Evolutionary conservation across 2,113 vertebrate species (phyloP), one percentile per base, ranked within the genome.

Genomic region (Leptobrachium ailaonicum): DNA sequence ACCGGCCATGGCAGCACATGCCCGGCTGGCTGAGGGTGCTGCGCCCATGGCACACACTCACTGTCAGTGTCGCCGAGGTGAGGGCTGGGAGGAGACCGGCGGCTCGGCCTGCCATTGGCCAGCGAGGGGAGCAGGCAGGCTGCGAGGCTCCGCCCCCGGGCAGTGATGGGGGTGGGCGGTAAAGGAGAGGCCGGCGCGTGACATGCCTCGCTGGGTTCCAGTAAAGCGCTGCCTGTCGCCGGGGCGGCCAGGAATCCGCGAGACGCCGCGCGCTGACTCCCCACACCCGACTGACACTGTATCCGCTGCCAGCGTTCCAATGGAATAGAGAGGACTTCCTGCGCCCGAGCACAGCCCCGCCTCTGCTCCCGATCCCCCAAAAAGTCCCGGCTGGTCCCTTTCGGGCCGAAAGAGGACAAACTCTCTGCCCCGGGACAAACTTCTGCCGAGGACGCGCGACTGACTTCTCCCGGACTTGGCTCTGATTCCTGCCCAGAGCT

Each of bases 201-300:
- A 81, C 75, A 76, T 32, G 41, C 64, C 8, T 41, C 66, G 64
- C 41, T 43, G 7, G 71, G 12, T 81, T 74, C 72, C 79, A 81
- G 79, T 81, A 75, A 80, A 75, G 45, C 62, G 72, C 71, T 47
- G 63, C 79, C 45, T 47, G 71, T 81, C 75, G 79, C 79, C 79
- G 79, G 79, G 64, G 79, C 53, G 41, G 64, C 64, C 62, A 53
- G 54, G 72, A 76, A 64, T 76, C 11, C 11, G 44, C 56, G 62
- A 84, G 82, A 83, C 87, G 88, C 20, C 20, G 20, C 20, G 20
- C 20, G 20, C 20, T 32, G 20, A 32, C 20, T 32, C 20, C 20
- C 20, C 20, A 32, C 20, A 32, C 20, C 20, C 20, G 20, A 32
- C 20, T 32, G 20, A 32, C 20, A 32, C 20, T 32, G 20, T 32